Base-by-base conservation (phyloP, 1,140 invertebrate genomes). In the Nilaparvata lugens region DNA sequence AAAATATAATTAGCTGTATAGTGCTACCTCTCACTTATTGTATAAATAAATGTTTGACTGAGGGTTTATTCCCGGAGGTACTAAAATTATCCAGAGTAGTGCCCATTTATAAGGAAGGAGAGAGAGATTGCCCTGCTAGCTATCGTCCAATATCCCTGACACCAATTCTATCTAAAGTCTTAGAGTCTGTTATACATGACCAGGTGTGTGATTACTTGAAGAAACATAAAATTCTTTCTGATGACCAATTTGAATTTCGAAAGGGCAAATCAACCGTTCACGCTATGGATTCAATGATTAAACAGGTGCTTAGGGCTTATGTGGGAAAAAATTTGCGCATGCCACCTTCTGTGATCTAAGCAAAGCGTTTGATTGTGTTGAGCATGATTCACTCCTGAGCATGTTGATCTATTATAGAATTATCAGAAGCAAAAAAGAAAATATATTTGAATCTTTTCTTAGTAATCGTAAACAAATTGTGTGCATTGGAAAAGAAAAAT, bases 41-140 rank as follows among this genome's bases (percentile, higher is more conserved):
- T 38, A 13, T 60, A 25, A 54, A 60, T 40, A 54, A 18, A n/a
- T 51, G 45, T 55, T 40, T 56, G 16, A 35, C 14, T 13, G 53
- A 56, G 2, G 53, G 53, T 21, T 4, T 16, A 35, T 56, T 56
- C 28, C 53, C 28, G 7, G 13, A 28, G 28, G 18, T n/a, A 18
- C 19, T 56, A 24, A 56, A 56, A 35, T 56, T 56, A 11, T 56
- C 53, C 4, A 56, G 53, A 56, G 53, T 56, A 16, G 53, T 56
- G 14, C 53, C 53, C 4, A 31, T 56, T 31, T 56, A 56, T 14
- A 56, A 56, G 16, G 28, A 56, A 14, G 21, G 53, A 14, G 16
- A 56, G 16, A 16, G 4, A 18, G 52, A 53, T 53, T 2, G 14
- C 11, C 5, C 52, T 3, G 2, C 14, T n/a, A 53, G 52, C 13